Conservation (phyloP, 2,797 vertebrate species). For the Antennarius maculatus region DNA sequence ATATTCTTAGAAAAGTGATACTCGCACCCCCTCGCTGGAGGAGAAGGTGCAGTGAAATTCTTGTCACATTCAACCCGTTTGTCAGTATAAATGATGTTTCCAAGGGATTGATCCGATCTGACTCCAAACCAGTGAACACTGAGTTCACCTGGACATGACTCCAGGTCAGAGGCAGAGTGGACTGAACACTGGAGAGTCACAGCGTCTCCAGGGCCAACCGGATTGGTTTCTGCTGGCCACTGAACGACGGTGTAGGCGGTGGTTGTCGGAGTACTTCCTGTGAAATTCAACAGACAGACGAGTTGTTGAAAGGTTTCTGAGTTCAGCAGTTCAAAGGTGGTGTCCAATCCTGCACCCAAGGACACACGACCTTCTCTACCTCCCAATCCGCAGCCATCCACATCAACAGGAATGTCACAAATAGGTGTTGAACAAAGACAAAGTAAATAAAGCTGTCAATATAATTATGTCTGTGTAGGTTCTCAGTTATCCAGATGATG, state of each 20-base stretch:
- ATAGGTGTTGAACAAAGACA: too few relatives aligned
- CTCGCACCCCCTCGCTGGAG: conserved; percentile 32
- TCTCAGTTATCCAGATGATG: too few relatives aligned
- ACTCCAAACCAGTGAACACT: conserved; percentile 34
- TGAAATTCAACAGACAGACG: neutral
- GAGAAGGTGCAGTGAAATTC: neutral
- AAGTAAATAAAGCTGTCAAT: too few relatives aligned
- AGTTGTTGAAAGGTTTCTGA: neutral
- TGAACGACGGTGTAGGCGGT: conserved; percentile 32
- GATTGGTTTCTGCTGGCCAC: neutral
- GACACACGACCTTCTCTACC: too few relatives aligned
- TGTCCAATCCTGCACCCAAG: neutral
- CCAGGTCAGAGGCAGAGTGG: neutral
- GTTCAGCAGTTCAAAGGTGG: too few relatives aligned
- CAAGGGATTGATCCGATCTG: conserved; percentile 3
- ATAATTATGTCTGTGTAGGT: conserved; percentile 7
- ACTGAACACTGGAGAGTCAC: conserved; percentile 50
- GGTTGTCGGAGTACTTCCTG: conserved; percentile 8
- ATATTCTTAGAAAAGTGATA: conserved; percentile 31
- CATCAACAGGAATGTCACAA: too few relatives aligned
- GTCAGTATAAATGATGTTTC: conserved; percentile 24
- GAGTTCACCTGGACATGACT: conserved; percentile 6
- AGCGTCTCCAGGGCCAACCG: conserved; percentile 19
- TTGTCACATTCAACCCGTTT: conserved; percentile 4
- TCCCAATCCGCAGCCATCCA: too few relatives aligned